phyloP scores from a whole-genome alignment of 2,113 vertebrate species.

The Hymenochirus boettgeri region DNA sequence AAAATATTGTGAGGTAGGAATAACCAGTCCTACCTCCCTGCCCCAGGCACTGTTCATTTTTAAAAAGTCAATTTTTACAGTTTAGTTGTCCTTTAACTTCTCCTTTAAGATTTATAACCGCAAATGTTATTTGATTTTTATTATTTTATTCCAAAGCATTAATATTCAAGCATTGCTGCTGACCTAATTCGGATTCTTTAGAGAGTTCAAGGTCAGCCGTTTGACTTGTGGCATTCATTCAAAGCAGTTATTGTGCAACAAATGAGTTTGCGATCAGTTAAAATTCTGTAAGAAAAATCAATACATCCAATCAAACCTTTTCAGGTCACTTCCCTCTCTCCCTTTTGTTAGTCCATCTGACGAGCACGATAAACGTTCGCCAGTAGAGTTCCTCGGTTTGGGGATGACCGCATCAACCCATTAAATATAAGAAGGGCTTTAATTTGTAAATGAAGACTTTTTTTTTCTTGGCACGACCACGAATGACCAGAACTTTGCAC shows the following conservation, averaged over 20 bases:
- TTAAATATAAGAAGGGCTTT: conserved; percentile 20
- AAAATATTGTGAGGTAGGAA: too few relatives aligned
- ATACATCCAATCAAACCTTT: conserved; percentile 78
- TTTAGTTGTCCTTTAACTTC: too few relatives aligned
- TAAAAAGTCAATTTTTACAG: too few relatives aligned
- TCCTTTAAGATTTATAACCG: too few relatives aligned
- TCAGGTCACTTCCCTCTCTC: conserved; percentile 68
- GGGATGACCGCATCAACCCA: conserved; percentile 13
- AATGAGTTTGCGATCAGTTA: conserved; percentile 74
- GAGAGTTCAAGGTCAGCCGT: conserved; percentile 80
- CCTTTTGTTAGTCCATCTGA: conserved; percentile 76
- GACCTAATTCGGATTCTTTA: conserved; percentile 70
- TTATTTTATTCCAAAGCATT: conserved; percentile 53
- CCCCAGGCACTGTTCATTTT: too few relatives aligned
- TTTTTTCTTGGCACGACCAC: too few relatives aligned
- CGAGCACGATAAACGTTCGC: conserved; percentile 70
- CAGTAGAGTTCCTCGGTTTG: conserved; percentile 47
- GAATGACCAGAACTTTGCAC: too few relatives aligned
- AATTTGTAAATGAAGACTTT: too few relatives aligned
- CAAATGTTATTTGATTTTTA: conserved; percentile 52
- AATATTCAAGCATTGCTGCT: conserved; percentile 65
- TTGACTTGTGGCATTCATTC: conserved; percentile 75
- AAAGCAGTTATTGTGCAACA: conserved; percentile 78
- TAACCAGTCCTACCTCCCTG: too few relatives aligned
- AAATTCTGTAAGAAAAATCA: conserved; percentile 82